Percentiles rank a stretch among this genome's conserved stretches.
phyloP scores from a whole-genome alignment of 1,140 invertebrate genomes.

The Drosophila tani region DNA sequence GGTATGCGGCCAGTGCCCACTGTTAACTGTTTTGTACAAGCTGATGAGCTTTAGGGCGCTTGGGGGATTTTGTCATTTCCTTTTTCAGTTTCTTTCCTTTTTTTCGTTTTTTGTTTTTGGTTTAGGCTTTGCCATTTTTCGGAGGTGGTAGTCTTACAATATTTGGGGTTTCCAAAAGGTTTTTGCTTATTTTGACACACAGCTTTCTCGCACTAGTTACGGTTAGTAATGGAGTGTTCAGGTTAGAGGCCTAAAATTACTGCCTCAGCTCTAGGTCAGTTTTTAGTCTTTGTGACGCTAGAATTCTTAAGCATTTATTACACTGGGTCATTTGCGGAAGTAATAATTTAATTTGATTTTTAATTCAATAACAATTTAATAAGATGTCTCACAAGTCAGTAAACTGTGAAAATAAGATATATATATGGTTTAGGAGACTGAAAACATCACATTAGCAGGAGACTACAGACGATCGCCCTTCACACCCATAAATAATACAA shows the following conservation, averaged over 20 bases:
- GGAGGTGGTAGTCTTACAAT: conserved; percentile 49
- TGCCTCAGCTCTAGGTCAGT: too few species aligned
- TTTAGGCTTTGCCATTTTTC: conserved; percentile 30
- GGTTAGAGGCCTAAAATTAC: too few species aligned
- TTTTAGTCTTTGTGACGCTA: too few species aligned
- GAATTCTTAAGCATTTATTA: too few species aligned
- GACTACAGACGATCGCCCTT: neutral
- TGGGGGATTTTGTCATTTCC: conserved; percentile 65
- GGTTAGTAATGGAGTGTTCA: neutral
- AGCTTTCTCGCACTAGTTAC: too few species aligned
- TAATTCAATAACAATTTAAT: neutral
- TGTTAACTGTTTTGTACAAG: conserved; percentile 63
- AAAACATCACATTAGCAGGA: neutral
- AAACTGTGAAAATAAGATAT: neutral
- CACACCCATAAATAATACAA: conserved; percentile 11
- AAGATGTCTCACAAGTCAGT: conserved; percentile 4
- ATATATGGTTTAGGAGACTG: neutral
- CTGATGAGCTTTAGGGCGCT: conserved; percentile 55
- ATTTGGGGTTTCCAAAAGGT: neutral
- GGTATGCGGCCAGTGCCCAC: conserved; percentile 38
- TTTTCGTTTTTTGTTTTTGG: conserved; percentile 14
- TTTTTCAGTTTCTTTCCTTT: conserved; percentile 23
- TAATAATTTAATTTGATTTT: neutral
- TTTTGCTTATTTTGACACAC: neutral
- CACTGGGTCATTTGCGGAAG: too few species aligned